These are phyloP conservation scores for Pteromalus puparum DNA, from an alignment of 1,140 invertebrate genomes.

Conservation along the genomic window DNA sequence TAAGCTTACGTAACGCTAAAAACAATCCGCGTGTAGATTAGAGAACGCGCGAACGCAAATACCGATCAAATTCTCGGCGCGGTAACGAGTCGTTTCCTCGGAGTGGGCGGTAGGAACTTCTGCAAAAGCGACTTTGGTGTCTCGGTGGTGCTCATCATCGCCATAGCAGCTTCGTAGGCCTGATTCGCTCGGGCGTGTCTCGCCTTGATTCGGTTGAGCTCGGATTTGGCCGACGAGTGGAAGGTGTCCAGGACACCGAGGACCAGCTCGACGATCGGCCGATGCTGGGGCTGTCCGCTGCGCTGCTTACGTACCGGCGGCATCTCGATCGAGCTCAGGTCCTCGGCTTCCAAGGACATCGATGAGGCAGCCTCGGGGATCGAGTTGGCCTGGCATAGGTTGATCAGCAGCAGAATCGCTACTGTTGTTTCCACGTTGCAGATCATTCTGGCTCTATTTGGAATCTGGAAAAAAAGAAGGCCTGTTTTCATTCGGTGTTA, in stretches of 20 bases:
- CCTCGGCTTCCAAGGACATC: background rate
- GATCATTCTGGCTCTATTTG: background rate
- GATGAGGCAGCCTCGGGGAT: background rate
- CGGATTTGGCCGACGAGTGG: slow-evolving; percentile 54
- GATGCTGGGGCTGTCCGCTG: slow-evolving; percentile 39
- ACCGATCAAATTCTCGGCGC: background rate
- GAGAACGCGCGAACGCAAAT: background rate
- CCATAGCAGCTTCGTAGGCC: background rate
- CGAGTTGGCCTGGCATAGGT: background rate
- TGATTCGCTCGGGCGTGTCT: slow-evolving; percentile 8
- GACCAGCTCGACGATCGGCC: slow-evolving; percentile 58
- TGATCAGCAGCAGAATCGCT: background rate
- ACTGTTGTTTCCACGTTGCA: background rate
- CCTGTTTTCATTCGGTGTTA: background rate
- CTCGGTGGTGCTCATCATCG: background rate
- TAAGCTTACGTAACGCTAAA: background rate
- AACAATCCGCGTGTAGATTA: no score
- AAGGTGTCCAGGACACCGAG: slow-evolving; percentile 59
- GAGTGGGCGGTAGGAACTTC: background rate
- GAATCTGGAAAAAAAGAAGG: background rate
- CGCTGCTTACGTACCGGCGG: slow-evolving; percentile 34
- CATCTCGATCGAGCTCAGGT: slow-evolving; percentile 40
- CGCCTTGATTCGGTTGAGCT: slow-evolving; percentile 48
- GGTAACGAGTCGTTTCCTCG: background rate
- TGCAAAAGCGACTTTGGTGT: background rate